These are phyloP conservation scores for Chrosomus eos DNA, from an alignment of 2,797 vertebrate genomes.

Conservation along the genomic window DNA sequence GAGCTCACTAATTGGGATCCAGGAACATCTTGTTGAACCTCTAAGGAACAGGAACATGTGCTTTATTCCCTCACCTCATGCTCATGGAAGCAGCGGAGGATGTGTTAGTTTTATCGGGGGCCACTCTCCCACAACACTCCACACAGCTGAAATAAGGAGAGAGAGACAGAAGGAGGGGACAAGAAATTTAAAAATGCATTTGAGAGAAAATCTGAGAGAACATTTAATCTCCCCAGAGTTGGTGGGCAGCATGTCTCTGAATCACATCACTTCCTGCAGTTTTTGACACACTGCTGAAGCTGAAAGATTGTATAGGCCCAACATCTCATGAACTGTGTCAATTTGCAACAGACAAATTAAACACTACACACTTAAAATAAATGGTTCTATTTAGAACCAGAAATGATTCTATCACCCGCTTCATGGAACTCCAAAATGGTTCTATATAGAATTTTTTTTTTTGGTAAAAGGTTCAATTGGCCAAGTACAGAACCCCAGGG, in stretches of 20 bases:
- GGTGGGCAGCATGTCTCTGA: background rate
- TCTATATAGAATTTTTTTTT: too few relatives aligned
- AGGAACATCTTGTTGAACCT: slow-evolving; percentile 35
- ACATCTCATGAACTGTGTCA: background rate
- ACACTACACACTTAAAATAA: too few relatives aligned
- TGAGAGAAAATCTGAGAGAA: background rate
- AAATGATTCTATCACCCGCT: too few relatives aligned
- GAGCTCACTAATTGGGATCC: slow-evolving; percentile 34
- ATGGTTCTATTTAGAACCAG: too few relatives aligned
- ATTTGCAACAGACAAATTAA: background rate
- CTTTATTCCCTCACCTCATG: slow-evolving; percentile 19
- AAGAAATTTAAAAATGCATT: slow-evolving; percentile 25
- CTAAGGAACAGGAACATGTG: slow-evolving; percentile 1
- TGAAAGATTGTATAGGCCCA: background rate
- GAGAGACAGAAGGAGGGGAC: slow-evolving; percentile 7
- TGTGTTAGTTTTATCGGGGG: background rate
- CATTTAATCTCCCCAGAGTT: slow-evolving; percentile 32
- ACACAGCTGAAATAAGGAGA: background rate
- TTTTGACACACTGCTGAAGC: background rate
- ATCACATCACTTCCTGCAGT: slow-evolving; percentile 30
- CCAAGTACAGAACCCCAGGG: too few relatives aligned
- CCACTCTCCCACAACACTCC: background rate
- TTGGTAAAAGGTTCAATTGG: too few relatives aligned
- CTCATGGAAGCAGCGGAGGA: background rate
- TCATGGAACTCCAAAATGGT: too few relatives aligned